Evolutionary conservation across 2,888 invertebrate genomes (phyloP).

Genomic region (Ormyrus thymus): DNA sequence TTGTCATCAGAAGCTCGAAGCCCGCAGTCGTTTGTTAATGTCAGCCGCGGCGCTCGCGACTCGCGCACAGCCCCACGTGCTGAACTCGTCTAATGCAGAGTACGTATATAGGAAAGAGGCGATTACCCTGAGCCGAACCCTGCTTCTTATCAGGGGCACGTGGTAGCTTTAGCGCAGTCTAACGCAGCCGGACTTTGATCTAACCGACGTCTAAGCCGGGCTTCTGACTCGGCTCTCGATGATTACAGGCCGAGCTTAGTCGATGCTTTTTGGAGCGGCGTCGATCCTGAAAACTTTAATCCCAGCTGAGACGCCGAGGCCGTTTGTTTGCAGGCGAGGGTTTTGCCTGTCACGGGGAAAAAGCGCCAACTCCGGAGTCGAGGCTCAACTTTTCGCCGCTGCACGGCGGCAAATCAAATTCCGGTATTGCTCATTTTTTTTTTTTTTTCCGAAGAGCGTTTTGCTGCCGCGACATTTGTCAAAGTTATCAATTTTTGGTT

Average conservation of each 20-base stretch:
- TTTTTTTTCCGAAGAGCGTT: too few species aligned
- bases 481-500: too few species aligned
- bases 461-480: too few species aligned
- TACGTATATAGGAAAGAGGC: constrained; percentile 28
- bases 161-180: not conserved
- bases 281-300: constrained; percentile 41
- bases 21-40: constrained; percentile 68
- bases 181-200: constrained; percentile 23
- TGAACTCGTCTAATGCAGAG: constrained; percentile 33
- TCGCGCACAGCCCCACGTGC: not conserved
- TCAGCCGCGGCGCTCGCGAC: constrained; percentile 54
- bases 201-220: constrained; percentile 32
- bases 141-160: constrained; percentile 21
- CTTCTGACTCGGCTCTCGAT: constrained; percentile 14
- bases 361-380: too few species aligned
- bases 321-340: too few species aligned
- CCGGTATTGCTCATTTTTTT: too few species aligned
- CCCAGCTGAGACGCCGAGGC: not conserved
- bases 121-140: constrained; percentile 13
- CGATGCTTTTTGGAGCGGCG: constrained; percentile 10
- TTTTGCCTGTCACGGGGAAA: too few species aligned
- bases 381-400: too few species aligned
- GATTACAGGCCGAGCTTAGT: constrained; percentile 27
- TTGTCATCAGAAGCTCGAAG: constrained; percentile 60
- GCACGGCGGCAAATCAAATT: too few species aligned